Conservation (phyloP, 2,888 invertebrate genomes). For the Parelbella ahira region DNA sequence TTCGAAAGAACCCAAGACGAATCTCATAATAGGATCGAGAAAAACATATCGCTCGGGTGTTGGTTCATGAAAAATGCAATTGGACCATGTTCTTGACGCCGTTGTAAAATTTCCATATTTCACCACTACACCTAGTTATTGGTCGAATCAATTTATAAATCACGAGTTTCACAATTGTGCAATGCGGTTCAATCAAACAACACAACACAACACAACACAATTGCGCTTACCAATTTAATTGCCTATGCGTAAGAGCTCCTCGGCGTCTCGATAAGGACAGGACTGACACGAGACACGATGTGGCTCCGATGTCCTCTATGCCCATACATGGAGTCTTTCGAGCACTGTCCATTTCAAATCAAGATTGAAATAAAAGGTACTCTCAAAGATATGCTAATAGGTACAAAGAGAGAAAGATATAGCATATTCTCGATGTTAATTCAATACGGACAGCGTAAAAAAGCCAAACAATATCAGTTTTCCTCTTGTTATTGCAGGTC, state of each 20-base stretch:
- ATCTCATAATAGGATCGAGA: too few species aligned
- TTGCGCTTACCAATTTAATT: slow-evolving; percentile 15
- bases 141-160: slow-evolving; percentile 13
- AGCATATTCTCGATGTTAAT: too few species aligned
- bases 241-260: slow-evolving; percentile 11
- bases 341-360: slow-evolving; percentile 3
- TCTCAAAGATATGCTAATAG: too few species aligned
- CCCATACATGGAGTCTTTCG: slow-evolving; percentile 12
- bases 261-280: slow-evolving; percentile 15
- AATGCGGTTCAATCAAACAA: slow-evolving; percentile 13
- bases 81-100: background rate
- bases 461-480: too few species aligned
- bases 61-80: too few species aligned
- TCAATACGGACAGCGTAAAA: too few species aligned
- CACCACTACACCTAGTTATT: slow-evolving; percentile 1
- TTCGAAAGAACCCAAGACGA: too few species aligned
- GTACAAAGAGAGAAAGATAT: too few species aligned
- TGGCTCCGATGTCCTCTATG: slow-evolving; percentile 3
- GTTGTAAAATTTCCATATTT: background rate
- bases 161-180: slow-evolving; percentile 9
- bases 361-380: slow-evolving; percentile 4
- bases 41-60: too few species aligned
- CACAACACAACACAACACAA: slow-evolving; percentile 12
- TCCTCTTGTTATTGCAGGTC: too few species aligned
- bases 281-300: slow-evolving; percentile 1